These are phyloP conservation scores for Neotoma lepida DNA, from an alignment of 2,113 vertebrate species.

Conservation along the genomic window DNA sequence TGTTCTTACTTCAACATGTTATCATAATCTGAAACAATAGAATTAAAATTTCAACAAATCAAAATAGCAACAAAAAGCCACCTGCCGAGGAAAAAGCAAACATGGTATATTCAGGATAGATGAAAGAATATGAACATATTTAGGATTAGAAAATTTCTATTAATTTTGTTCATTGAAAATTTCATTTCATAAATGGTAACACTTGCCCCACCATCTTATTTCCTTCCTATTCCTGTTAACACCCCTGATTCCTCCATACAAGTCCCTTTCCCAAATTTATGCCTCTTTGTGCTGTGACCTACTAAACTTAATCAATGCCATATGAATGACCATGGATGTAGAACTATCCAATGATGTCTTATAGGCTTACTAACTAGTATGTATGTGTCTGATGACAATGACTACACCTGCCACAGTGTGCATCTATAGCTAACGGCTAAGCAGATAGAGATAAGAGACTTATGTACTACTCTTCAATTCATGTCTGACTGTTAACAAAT, in stretches of 20 bases:
- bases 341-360: neutral
- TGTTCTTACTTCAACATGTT: conserved; percentile 65
- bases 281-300: neutral
- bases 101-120: conserved; percentile 74
- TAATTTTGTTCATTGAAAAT: neutral
- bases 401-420: neutral
- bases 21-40: conserved; percentile 55
- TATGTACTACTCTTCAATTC: neutral
- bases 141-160: no score
- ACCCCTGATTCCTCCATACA: neutral
- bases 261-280: neutral
- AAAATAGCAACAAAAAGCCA: conserved; percentile 38
- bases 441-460: neutral
- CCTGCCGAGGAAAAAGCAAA: conserved; percentile 10
- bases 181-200: neutral
- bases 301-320: neutral
- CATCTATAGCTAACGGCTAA: neutral
- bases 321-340: neutral
- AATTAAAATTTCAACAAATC: conserved; percentile 70
- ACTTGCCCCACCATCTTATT: neutral
- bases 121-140: neutral
- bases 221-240: neutral
- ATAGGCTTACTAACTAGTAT: neutral
- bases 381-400: neutral
- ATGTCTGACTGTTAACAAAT: neutral